Conservation (phyloP, 2,797 vertebrate species). For the Mus spretus region DNA sequence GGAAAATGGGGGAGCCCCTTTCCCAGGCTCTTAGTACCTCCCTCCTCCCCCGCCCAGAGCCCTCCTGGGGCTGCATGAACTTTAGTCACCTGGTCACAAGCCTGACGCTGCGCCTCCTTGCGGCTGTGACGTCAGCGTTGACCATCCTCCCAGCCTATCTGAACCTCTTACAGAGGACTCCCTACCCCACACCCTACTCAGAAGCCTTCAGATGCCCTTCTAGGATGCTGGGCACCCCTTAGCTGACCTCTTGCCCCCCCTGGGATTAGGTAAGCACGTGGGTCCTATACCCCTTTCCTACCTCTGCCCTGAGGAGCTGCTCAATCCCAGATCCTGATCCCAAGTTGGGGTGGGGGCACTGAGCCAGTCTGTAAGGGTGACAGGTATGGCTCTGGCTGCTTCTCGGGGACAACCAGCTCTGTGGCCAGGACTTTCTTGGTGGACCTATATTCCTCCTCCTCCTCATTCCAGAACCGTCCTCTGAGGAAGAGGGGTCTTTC, state of each 20-base stretch:
- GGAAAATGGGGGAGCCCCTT: background rate
- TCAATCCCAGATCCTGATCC: background rate
- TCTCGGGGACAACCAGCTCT: background rate
- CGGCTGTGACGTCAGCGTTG: background rate
- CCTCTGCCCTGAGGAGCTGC: background rate
- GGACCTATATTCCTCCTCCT: conserved; percentile 16
- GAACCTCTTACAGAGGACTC: background rate
- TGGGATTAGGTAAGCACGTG: conserved; percentile 6
- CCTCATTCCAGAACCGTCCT: background rate
- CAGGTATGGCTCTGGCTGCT: conserved; percentile 50
- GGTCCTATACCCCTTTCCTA: background rate
- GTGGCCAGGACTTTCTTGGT: conserved; percentile 51
- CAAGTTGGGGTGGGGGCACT: background rate
- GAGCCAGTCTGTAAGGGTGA: background rate
- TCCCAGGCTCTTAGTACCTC: background rate
- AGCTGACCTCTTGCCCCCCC: background rate
- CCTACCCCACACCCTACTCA: background rate
- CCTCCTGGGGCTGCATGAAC: background rate
- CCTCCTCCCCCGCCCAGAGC: background rate
- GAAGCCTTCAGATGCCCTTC: background rate
- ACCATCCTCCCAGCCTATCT: background rate
- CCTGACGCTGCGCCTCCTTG: background rate
- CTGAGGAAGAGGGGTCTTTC: background rate
- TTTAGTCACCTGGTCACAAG: conserved; percentile 50
- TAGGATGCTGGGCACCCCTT: background rate